Base-by-base conservation (phyloP, 2,797 vertebrate species). In the Threskiornis aethiopicus region DNA sequence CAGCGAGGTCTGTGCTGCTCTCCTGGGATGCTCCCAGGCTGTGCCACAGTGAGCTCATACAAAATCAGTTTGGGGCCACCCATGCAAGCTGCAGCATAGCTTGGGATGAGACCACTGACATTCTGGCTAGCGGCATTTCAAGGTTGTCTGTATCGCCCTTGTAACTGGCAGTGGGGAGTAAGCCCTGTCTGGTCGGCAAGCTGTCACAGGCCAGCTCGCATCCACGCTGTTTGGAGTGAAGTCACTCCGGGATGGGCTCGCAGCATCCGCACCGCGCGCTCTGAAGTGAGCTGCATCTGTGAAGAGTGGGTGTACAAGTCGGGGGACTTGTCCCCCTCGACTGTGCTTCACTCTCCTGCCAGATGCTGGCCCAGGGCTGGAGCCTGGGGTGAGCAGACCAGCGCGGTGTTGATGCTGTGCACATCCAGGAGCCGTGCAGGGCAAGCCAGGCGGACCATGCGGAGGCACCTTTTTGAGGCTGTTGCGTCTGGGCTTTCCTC, bases 401-500 rank as follows among this genome's bases (percentile, higher is more conserved):
- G 41, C 5, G 1, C 51, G 24, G 64, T 0, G 0, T 21, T 57
- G 42, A 12, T 24, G 14, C 6, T 51, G 42, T 1, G 5, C 10
- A 2, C 31, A 14, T 31, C 39, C n/a, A 15, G 31, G 29, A 72
- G 26, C 62, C 3, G 2, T 13, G 13, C 35, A 69, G 88, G 52
- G 35, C 55, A 72, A 73, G 54, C 51, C 37, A 16, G 4, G 6
- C 0, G 0, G 44, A 19, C 12, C 5, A 0, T 11, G 51, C 1
- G 4, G 61, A 78, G 65, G 13, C 47, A 90, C 35, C 52, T 91
- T 91, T 89, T 26, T 62, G 82, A 85, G 42, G 44, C 75, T 89
- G 18, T 80, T 69, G 35, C 46, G 49, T 69, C 55, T 86, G 47
- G 57, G 13, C 41, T 93, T 91, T 79, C 80, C n/a, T 86, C 49